Percentiles rank a stretch among this genome's conserved stretches.
phyloP scores from a whole-genome alignment of 2,888 invertebrate genomes.

The Leptopilina syphax region DNA sequence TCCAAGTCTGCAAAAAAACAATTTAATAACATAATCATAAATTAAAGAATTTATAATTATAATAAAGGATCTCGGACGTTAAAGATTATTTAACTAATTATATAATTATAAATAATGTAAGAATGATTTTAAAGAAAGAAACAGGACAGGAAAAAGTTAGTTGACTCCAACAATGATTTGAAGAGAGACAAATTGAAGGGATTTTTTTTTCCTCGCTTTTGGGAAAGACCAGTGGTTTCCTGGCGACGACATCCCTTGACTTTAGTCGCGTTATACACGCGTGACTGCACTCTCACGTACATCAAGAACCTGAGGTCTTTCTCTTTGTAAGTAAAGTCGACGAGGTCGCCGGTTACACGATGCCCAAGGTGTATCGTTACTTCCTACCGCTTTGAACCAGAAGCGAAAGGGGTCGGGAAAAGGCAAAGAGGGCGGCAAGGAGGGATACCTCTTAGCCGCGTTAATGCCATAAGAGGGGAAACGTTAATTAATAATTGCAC shows the following conservation, averaged over 20 bases:
- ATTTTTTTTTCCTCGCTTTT: neutral
- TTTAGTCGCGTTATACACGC: slow-evolving; percentile 59
- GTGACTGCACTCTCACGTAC: slow-evolving; percentile 54
- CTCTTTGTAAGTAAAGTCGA: slow-evolving; percentile 67
- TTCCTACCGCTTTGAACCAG: slow-evolving; percentile 70
- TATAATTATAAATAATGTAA: too few relatives aligned
- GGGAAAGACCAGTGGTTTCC: slow-evolving; percentile 47
- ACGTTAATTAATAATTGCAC: slow-evolving; percentile 77
- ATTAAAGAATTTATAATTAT: too few relatives aligned
- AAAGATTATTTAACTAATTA: too few relatives aligned
- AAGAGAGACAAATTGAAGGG: neutral
- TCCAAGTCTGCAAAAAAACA: too few relatives aligned
- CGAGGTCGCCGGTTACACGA: slow-evolving; percentile 55
- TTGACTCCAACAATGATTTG: neutral
- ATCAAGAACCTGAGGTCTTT: slow-evolving; percentile 51
- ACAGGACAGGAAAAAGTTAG: too few relatives aligned
- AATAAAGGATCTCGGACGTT: too few relatives aligned
- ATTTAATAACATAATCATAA: too few relatives aligned
- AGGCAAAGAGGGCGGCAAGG: slow-evolving; percentile 50
- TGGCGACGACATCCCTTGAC: slow-evolving; percentile 53
- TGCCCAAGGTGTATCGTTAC: slow-evolving; percentile 74
- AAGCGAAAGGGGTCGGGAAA: slow-evolving; percentile 62
- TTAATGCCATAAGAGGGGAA: slow-evolving; percentile 75
- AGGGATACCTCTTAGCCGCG: slow-evolving; percentile 72
- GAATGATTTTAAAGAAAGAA: too few relatives aligned